These are phyloP conservation scores for Formica aserva DNA, from an alignment of 2,888 invertebrate genomes.

Conservation along the genomic window DNA sequence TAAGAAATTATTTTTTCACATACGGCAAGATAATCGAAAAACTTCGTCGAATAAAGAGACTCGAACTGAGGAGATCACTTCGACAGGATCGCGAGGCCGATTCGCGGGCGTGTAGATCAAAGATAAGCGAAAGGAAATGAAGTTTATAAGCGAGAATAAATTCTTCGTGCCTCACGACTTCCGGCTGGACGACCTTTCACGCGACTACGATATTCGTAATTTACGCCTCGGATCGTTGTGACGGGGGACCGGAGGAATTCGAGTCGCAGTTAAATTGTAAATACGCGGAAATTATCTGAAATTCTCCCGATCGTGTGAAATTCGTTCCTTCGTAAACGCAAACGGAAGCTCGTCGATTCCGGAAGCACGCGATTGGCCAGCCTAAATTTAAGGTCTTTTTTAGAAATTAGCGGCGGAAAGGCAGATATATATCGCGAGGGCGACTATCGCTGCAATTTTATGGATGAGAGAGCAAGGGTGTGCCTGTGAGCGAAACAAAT, in stretches of 20 bases:
- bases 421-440: conserved; percentile 75
- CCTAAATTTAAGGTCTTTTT: conserved; percentile 81
- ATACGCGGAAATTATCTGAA: conserved; percentile 58
- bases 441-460: conserved; percentile 73
- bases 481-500: conserved; percentile 53
- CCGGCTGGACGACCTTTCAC: conserved; percentile 69
- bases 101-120: conserved; percentile 57
- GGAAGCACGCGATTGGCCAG: conserved; percentile 80
- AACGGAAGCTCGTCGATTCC: conserved; percentile 77
- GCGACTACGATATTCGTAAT: conserved; percentile 50
- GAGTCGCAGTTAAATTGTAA: conserved; percentile 61
- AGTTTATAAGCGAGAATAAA: conserved; percentile 54
- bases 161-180: conserved; percentile 58
- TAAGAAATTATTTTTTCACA: not conserved
- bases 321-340: conserved; percentile 66
- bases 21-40: conserved; percentile 12
- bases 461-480: conserved; percentile 57
- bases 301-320: conserved; percentile 38
- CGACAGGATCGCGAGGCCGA: conserved; percentile 47
- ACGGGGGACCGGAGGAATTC: conserved; percentile 41
- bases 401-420: conserved; percentile 81
- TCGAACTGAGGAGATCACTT: conserved; percentile 50
- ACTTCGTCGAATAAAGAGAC: conserved; percentile 17
- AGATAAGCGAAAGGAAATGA: conserved; percentile 37
- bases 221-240: conserved; percentile 57